These are phyloP conservation scores for Byasa hedistus DNA, from an alignment of 2,888 invertebrate species.

Conservation along the genomic window DNA sequence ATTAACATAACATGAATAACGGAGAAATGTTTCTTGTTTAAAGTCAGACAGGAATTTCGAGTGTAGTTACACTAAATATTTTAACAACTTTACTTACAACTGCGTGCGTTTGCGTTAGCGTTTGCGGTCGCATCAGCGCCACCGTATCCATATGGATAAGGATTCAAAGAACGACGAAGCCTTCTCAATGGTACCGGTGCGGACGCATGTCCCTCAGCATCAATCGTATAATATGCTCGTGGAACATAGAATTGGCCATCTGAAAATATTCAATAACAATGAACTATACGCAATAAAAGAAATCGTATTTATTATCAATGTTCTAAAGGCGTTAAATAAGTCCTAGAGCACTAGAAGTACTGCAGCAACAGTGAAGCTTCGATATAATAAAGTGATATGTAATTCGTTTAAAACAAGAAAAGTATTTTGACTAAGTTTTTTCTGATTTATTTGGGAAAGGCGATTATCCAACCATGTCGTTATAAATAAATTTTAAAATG, in stretches of 20 bases:
- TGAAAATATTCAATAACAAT: constrained; percentile 48
- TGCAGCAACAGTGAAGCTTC: background rate
- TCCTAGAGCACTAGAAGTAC: background rate
- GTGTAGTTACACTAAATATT: background rate
- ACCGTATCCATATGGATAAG: constrained; percentile 44
- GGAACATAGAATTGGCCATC: constrained; percentile 80
- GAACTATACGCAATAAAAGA: background rate
- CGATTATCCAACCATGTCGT: no score
- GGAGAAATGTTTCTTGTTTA: background rate
- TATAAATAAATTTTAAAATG: no score
- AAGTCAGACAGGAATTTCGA: background rate
- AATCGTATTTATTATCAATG: background rate
- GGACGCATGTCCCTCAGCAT: constrained; percentile 77
- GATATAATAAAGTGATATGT: background rate
- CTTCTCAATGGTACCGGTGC: constrained; percentile 68
- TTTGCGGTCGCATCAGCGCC: constrained; percentile 42
- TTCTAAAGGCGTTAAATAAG: background rate
- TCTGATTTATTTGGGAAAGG: no score
- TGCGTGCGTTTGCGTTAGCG: constrained; percentile 41
- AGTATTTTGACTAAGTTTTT: no score
- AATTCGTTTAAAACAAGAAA: background rate
- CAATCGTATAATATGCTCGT: constrained; percentile 80
- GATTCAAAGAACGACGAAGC: constrained; percentile 59
- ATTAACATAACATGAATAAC: background rate
- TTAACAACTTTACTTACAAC: constrained; percentile 5